Evolutionary conservation across 1,140 invertebrate genomes (phyloP), one percentile per base, ranked within the genome.

Genomic region (Leguminivora glycinivorella): DNA sequence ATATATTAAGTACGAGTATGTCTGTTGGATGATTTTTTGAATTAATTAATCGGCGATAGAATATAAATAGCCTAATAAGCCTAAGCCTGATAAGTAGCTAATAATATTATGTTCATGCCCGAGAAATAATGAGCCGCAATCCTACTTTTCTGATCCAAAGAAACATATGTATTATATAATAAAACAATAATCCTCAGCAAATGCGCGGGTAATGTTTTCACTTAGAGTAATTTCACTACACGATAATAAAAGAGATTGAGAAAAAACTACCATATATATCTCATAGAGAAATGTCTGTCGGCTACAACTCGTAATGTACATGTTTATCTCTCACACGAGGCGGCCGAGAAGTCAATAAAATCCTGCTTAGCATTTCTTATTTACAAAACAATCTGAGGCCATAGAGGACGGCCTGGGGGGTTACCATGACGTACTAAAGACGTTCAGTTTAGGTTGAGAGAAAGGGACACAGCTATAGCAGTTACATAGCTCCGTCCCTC

Each of bases 291-390:
- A 66, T 74, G 68, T 77, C 71, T 77, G 38, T 74, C 72, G 63
- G 56, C 71, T 72, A 70, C 71, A 40, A 70, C 31, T 69, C 60
- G 77, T 75, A 76, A 74, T 77, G 40, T 79, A 58, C 47, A 74
- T 74, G 34, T 77, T 77, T 77, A 77, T 79, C 71, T 56, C 58
- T 29, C 38, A 70, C 75, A 74, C 74, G 71, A 79, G 74, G 72
- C 56, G 75, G 60, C 71, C 60, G 70, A 68, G 69, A 75, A 75
- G 72, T 78, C 75, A 80, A 76, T 78, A 76, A 77, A 79, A 79
- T 70, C 72, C 26, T 69, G 69, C 69, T 76, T 75, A 71, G 72
- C 72, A 76, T 77, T 75, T 67, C 43, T 71, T 75, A 73, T 75
- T 72, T 72, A 71, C 52, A 73, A 63, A 77, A 74, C 66, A 69